Conservation (phyloP, 2,113 vertebrate genomes). For the Triplophysa rosa region DNA sequence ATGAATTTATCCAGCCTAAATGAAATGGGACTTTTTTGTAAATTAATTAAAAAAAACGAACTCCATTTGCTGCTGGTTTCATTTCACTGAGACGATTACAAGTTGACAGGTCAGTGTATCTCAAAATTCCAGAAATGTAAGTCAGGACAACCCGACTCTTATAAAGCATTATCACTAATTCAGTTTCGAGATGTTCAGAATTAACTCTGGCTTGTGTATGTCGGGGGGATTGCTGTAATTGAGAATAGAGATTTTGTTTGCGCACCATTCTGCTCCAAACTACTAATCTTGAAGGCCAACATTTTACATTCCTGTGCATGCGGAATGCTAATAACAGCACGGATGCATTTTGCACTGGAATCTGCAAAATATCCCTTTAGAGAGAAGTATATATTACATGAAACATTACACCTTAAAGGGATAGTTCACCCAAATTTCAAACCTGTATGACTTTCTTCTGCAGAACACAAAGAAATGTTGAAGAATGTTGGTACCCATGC, state of each 20-base stretch:
- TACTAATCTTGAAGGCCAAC: not conserved
- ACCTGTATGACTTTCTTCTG: no score
- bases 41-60: not conserved
- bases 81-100: not conserved
- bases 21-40: conserved; percentile 7
- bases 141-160: conserved; percentile 32
- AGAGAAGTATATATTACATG: no score
- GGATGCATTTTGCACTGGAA: no score
- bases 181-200: conserved; percentile 19
- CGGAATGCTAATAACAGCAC: not conserved
- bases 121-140: conserved; percentile 9
- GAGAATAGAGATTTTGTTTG: conserved; percentile 15
- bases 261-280: not conserved
- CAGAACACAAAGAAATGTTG: no score
- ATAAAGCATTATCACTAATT: conserved; percentile 35
- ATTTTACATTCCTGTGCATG: not conserved
- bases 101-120: not conserved
- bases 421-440: no score
- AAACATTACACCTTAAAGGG: no score
- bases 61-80: not conserved
- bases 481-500: no score
- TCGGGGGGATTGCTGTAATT: not conserved
- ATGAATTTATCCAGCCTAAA: not conserved
- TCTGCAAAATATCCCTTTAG: no score
- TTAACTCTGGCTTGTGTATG: conserved; percentile 17